Percentiles rank a stretch among this genome's conserved stretches.
Conservation (phyloP, 2,888 invertebrate species). For the Dioctria rufipes region DNA sequence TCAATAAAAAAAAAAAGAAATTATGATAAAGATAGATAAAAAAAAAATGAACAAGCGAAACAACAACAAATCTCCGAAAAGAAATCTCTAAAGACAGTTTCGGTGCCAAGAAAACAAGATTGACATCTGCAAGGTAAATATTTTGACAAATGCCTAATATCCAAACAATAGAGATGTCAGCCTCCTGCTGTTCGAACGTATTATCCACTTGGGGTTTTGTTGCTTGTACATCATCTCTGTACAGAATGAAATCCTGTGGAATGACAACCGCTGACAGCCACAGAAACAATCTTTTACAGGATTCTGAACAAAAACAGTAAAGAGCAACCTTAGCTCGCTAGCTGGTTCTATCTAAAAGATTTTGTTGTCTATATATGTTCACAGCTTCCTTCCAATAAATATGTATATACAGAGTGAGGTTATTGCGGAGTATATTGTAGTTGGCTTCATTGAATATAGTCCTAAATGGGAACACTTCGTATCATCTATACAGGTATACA, state of each 20-base stretch:
- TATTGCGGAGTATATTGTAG: no score
- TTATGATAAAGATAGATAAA: no score
- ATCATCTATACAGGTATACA: no score
- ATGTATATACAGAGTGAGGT: no score
- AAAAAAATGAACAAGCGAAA: no score
- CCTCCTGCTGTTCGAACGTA: constrained; percentile 57
- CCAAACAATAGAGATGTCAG: constrained; percentile 61
- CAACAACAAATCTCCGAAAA: not conserved
- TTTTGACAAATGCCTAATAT: constrained; percentile 63
- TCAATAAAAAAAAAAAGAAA: no score
- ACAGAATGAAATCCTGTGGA: constrained; percentile 2
- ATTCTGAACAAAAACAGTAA: constrained; percentile 27
- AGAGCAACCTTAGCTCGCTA: constrained; percentile 1
- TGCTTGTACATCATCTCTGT: not conserved
- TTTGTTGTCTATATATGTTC: not conserved
- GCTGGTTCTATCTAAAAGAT: no score
- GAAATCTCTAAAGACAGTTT: constrained; percentile 27
- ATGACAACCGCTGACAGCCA: constrained; percentile 33
- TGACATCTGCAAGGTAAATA: constrained; percentile 63
- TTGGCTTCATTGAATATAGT: no score
- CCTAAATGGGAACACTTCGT: no score
- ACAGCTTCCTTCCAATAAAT: not conserved
- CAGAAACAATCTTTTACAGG: constrained; percentile 7
- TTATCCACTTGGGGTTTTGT: constrained; percentile 38
- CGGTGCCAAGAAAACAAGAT: constrained; percentile 54